Evolutionary conservation across 2,113 vertebrate genomes (phyloP).

Genomic region (Fregata magnificens): DNA sequence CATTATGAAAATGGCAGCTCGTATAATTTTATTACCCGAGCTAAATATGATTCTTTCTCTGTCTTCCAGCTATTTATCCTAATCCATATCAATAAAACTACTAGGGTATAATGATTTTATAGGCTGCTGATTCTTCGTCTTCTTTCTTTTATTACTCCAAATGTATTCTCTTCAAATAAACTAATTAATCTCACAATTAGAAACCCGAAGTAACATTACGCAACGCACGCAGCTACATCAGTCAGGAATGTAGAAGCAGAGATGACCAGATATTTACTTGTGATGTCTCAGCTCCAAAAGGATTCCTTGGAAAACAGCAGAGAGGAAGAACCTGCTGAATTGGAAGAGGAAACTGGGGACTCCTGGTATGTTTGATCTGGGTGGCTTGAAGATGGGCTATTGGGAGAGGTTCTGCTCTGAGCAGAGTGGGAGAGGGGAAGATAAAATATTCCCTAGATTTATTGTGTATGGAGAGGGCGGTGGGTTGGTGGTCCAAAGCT

Average conservation of each 20-base stretch:
- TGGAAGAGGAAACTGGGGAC: neutral
- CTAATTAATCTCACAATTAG: slow-evolving; percentile 24
- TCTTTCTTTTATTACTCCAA: slow-evolving; percentile 16
- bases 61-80: slow-evolving; percentile 49
- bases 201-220: neutral
- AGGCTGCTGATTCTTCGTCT: neutral
- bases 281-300: neutral
- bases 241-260: neutral
- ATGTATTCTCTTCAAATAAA: slow-evolving; percentile 9
- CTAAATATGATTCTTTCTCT: slow-evolving; percentile 58
- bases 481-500: neutral
- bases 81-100: slow-evolving; percentile 53
- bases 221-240: neutral
- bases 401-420: neutral
- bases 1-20: slow-evolving; percentile 54
- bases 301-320: neutral
- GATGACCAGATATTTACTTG: neutral
- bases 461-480: neutral
- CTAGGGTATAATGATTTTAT: slow-evolving; percentile 23
- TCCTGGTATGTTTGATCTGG: neutral
- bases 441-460: neutral
- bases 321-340: neutral
- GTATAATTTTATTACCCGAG: slow-evolving; percentile 57
- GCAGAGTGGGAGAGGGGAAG: neutral
- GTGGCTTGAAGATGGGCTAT: neutral